Evolutionary conservation across 2,797 vertebrate genomes (phyloP), one percentile per base, ranked within the genome.

Genomic region (Muscicapa comitata): DNA sequence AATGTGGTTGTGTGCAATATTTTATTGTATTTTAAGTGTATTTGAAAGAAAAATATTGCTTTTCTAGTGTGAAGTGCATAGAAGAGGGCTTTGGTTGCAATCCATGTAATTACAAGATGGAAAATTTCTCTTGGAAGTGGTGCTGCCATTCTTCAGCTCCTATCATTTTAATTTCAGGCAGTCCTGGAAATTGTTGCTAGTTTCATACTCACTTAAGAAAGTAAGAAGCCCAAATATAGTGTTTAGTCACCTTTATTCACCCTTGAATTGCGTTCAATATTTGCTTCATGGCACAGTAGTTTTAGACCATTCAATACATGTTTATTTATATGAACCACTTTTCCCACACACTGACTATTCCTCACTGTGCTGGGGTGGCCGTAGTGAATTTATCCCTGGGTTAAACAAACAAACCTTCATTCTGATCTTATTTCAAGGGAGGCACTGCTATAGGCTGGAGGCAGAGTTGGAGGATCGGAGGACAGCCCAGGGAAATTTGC

Each of bases 1-100:
- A 55, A 94, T 2, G 11, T 51, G 21, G 37, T 76, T 73, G 8
- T 91, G 23, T 79, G 33, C 55, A 94, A 58, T 72, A 62, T 93
- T 94, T 94, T 86, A 68, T 84, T 91, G 9, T 74, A 72, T 80
- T 90, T 91, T 80, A 93, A 80, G 47, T 50, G 62, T 53, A 58
- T 95, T 75, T 84, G 70, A 88, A 93, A 88, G 54, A 88, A 94
- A 93, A 94, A 65, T 45, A 95, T 38, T 86, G 51, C 48, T 92
- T 92, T 90, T 92, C 51, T 55, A 57, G 20, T 3, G 9, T 85
- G 58, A 89, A 93, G 80, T 84, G n/a, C 31, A 45, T 31, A 70
- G 54, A 88, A 91, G 28, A 38, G 65, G 66, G 31, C n/a, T 94
- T 93, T 86, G 73, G 50, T 88, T 79, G 66, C 86, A 94, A 71